A percentile compares a stretch with the other conserved stretches of the same genome.
Conservation (phyloP, 1,140 invertebrate species). For the Bombyx mandarina region DNA sequence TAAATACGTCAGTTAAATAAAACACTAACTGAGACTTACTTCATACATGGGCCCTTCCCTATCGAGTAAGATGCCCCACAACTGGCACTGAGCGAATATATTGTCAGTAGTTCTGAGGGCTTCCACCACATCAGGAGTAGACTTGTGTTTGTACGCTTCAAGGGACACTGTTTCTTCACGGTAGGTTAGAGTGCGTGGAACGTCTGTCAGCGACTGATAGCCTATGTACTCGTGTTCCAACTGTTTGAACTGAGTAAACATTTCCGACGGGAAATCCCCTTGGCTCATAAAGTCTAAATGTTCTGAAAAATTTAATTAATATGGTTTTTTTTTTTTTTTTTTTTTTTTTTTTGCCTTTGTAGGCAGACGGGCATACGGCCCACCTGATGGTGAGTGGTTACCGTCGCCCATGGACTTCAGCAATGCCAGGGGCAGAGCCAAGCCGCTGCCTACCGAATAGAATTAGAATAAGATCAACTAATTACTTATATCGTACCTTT, state of each 20-base stretch:
- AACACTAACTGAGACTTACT: conserved; percentile 77
- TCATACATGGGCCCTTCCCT: conserved; percentile 87
- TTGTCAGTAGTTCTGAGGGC: conserved; percentile 79
- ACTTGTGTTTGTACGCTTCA: conserved; percentile 69
- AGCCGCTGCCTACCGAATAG: too few species aligned
- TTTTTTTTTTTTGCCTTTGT: too few species aligned
- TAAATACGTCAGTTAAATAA: not conserved
- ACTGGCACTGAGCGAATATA: conserved; percentile 84
- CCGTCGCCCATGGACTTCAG: too few species aligned
- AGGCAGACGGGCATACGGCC: too few species aligned
- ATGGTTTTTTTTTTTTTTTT: too few species aligned
- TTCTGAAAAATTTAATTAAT: conserved; percentile 68
- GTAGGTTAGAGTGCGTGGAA: conserved; percentile 83
- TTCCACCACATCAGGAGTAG: conserved; percentile 82
- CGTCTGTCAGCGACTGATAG: conserved; percentile 97
- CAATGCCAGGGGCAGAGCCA: too few species aligned
- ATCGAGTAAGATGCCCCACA: conserved; percentile 88
- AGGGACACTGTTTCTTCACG: conserved; percentile 41
- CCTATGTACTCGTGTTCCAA: conserved; percentile 93
- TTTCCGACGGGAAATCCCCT: conserved; percentile 79
- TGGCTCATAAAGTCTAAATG: conserved; percentile 96
- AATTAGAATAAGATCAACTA: too few species aligned
- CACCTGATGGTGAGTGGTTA: too few species aligned
- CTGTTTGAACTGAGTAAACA: conserved; percentile 87
- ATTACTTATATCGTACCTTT: too few species aligned